Conservation (phyloP, 2,888 invertebrate genomes). For the Ferdinandea cuprea region DNA sequence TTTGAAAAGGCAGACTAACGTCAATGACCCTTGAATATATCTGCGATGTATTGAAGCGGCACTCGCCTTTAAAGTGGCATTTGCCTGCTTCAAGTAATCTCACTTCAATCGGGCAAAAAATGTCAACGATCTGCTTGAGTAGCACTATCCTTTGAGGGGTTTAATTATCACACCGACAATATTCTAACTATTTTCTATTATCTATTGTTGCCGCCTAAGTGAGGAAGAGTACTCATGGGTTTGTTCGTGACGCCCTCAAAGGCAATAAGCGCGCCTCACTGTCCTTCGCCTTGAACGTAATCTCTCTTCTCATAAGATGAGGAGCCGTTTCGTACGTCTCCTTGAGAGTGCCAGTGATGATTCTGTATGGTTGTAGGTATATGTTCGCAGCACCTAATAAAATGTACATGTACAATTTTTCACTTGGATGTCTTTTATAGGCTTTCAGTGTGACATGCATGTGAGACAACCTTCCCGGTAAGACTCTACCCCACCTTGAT, state of each 20-base stretch:
- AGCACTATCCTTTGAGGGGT: not conserved
- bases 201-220: not conserved
- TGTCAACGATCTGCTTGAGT: not conserved
- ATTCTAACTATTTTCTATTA: not conserved
- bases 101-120: not conserved
- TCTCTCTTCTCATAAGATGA: slow-evolving; percentile 13
- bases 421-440: slow-evolving; percentile 35
- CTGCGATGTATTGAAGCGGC: not conserved
- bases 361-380: not conserved
- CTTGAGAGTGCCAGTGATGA: not conserved
- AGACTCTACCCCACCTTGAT: slow-evolving; percentile 5
- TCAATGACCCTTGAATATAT: not conserved
- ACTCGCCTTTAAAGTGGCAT: not conserved
- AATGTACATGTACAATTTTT: slow-evolving; percentile 14
- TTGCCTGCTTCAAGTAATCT: not conserved
- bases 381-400: slow-evolving; percentile 13
- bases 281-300: slow-evolving; percentile 48
- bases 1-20: not conserved
- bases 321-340: slow-evolving; percentile 1
- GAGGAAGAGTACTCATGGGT: not conserved
- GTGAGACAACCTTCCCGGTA: not conserved
- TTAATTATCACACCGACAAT: not conserved
- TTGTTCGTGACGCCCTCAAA: not conserved
- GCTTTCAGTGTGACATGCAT: slow-evolving; percentile 25
- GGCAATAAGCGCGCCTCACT: not conserved